Evolutionary conservation across 2,888 invertebrate species (phyloP), one percentile per base, ranked within the genome.

Genomic region (Minunthozetes semirufus): DNA sequence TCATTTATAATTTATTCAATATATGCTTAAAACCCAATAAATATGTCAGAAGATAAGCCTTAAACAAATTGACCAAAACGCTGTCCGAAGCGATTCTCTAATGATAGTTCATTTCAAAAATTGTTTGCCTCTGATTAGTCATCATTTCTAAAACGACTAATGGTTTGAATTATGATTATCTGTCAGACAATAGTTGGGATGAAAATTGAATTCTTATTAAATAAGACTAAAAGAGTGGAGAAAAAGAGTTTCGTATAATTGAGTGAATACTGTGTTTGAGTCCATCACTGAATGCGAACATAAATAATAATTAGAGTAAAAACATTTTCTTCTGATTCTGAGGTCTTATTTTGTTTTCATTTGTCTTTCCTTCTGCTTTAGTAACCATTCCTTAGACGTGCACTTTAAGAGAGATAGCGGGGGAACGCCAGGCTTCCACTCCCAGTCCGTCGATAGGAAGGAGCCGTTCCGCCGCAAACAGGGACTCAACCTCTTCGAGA

Each of bases 311-410:
- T 56, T 25, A 56, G n/a, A 56, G 6, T 22, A 19, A 48, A 22
- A 13, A 56, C 56, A 22, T 56, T 56, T 22, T 5, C n/a, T n/a
- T n/a, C n/a, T n/a, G n/a, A n/a, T 19, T 19, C 4, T 50, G 17
- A 50, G 19, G n/a, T 50, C 42, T 42, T 50, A 50, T 50, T 19
- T 11, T 48, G 13, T 17, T n/a, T 25, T 61, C 17, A 61, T 33
- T 27, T 61, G 15, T 61, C 29, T 61, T 33, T 61, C 4, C 22
- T 63, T 29, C 46, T 15, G 61, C 66, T 66, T 13, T 66, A 79
- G 79, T 53, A 79, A 79, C 50, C 76, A 78, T 63, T 78, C 79
- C 6, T 48, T 79, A 27, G 79, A 78, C n/a, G 71, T 77, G 11
- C 76, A 78, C n/a, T 74, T 77, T 25, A 68, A 68, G 68, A 17